Conservation (phyloP, 2,888 invertebrate genomes). For the Athripsodes cinereus region DNA sequence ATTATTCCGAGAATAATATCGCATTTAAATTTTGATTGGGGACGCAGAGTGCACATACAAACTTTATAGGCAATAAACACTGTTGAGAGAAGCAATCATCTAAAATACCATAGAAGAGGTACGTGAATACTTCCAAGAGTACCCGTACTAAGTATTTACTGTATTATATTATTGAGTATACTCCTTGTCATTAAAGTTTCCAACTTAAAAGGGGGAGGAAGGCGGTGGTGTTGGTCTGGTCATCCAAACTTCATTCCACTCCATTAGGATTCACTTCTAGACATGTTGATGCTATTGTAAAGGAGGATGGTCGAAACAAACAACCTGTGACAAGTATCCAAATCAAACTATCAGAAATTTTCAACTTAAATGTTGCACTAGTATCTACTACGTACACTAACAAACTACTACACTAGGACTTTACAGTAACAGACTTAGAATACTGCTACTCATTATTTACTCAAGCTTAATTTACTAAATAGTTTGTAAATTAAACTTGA, state of each 20-base stretch:
- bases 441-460: too few species aligned
- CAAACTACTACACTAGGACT: too few species aligned
- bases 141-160: background rate
- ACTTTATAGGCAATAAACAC: constrained; percentile 1
- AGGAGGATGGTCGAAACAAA: too few species aligned
- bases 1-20: background rate
- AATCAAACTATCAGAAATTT: too few species aligned
- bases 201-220: background rate
- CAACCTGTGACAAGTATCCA: too few species aligned
- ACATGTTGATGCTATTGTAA: background rate
- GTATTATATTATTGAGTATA: too few species aligned
- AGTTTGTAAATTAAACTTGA: too few species aligned
- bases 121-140: too few species aligned
- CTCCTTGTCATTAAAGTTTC: background rate
- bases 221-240: background rate
- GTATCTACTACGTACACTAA: too few species aligned
- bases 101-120: background rate
- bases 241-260: background rate
- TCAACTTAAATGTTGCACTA: too few species aligned
- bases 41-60: background rate
- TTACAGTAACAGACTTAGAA: too few species aligned
- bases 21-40: background rate
- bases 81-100: background rate
- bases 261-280: background rate
- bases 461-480: too few species aligned